Conservation (phyloP, 2,113 vertebrate genomes). For the Nanorana parkeri region DNA sequence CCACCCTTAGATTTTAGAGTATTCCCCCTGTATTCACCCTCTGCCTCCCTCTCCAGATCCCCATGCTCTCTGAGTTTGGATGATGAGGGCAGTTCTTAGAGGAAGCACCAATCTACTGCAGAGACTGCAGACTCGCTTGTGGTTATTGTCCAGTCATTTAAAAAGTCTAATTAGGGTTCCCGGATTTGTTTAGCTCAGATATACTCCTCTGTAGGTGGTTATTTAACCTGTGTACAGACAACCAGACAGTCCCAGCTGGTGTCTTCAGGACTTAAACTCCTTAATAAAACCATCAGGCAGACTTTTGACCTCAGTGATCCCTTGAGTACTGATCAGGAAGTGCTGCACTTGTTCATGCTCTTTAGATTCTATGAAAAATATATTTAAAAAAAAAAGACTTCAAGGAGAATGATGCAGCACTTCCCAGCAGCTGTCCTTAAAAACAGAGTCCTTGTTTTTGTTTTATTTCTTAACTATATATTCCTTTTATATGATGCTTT, state of each 20-base stretch:
- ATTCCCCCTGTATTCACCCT: conserved; percentile 11
- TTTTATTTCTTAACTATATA: neutral
- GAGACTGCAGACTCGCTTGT: neutral
- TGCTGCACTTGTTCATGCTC: neutral
- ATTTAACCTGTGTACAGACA: neutral
- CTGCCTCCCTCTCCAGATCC: neutral
- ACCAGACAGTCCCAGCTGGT: conserved; percentile 22
- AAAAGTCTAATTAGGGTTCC: conserved; percentile 45
- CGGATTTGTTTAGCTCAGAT: neutral
- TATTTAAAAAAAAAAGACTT: neutral
- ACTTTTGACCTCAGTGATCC: conserved; percentile 10
- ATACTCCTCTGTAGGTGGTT: conserved; percentile 1
- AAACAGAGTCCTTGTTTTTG: neutral
- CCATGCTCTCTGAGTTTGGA: conserved; percentile 25
- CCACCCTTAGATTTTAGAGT: neutral
- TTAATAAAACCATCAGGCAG: neutral
- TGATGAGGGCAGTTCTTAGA: neutral
- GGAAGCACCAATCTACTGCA: conserved; percentile 5
- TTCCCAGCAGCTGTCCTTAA: neutral
- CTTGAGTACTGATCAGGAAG: neutral
- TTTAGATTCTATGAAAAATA: neutral
- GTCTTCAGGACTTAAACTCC: neutral
- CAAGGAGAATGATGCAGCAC: neutral
- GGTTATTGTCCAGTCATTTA: conserved; percentile 5
- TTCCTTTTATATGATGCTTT: conserved; percentile 26